A percentile compares a stretch with the other conserved stretches of the same genome.
Evolutionary conservation across 2,888 invertebrate species (phyloP).

Genomic region (Bimastos eiseni): DNA sequence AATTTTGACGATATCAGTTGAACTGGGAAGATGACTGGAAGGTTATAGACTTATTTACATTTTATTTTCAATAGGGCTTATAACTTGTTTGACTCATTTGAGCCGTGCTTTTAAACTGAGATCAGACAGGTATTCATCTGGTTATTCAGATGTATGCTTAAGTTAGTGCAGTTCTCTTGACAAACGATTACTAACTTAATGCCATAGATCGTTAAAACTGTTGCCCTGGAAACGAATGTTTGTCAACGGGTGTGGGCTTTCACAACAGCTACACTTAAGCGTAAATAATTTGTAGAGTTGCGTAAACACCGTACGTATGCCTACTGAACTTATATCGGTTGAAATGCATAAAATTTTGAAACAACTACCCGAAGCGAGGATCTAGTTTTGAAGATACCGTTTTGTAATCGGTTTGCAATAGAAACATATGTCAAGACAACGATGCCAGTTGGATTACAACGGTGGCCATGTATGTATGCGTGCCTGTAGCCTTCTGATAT

Average conservation of each 20-base stretch:
- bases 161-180: too few relatives aligned
- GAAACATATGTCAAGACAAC: neutral
- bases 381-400: neutral
- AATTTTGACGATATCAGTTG: neutral
- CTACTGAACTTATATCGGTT: neutral
- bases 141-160: too few relatives aligned
- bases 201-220: neutral
- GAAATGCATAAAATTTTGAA: neutral
- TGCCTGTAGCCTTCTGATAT: neutral
- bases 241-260: neutral
- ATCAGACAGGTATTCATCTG: neutral
- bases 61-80: too few relatives aligned
- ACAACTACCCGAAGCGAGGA: neutral
- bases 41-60: too few relatives aligned
- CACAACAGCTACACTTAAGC: neutral
- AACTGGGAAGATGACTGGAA: neutral
- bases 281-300: neutral
- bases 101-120: neutral
- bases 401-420: neutral
- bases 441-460: conserved; percentile 17
- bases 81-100: neutral
- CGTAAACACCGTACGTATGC: neutral
- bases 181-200: neutral
- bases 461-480: neutral
- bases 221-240: neutral